Evolutionary conservation across 2,888 invertebrate genomes (phyloP), one percentile per base, ranked within the genome.

Genomic region (Nasonovia ribisnigri): DNA sequence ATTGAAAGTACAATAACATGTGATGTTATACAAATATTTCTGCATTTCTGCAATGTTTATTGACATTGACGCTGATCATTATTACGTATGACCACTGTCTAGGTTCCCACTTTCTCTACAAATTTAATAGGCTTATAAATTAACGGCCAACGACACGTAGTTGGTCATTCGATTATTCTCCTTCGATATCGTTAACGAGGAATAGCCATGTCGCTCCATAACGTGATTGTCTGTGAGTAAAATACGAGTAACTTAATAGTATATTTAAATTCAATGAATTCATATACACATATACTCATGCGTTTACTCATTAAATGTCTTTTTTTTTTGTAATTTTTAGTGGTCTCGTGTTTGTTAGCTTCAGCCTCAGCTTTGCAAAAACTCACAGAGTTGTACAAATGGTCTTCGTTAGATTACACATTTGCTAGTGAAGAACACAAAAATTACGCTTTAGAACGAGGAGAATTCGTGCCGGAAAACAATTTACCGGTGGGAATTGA

Each of bases 401-500:
- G 98, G 98, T 97, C 97, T 94, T 96, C 97, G 95, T 95, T 98
- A 88, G 96, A 97, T 94, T 98, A 96, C 95, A 96, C 96, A 84
- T 98, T 97, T 97, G 97, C 97, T 48, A 96, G 96, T 84, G 96
- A 96, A 26, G 96, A 96, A 94, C 96, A 96, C 86, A 96, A 96
- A 95, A 96, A 97, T 94, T 96, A 96, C 43, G 97, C 97, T 26
- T 96, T 97, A n/a, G 96, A 96, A 89, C 96, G 96, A n/a, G 97
- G 97, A 77, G 96, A 96, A 91, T 98, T 97, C 95, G 96, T 97
- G 11, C 96, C 96, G 24, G 96, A 96, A 93, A 97, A 97, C 95
- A 97, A 97, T 96, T 96, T 97, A 90, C 97, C 97, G 0, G 96
- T 98, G 90, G 98, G 97, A 26, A 95, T 98, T 94, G 97, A 97